phyloP scores from a whole-genome alignment of 2,113 vertebrate genomes.

The Corydoras maculifer region DNA sequence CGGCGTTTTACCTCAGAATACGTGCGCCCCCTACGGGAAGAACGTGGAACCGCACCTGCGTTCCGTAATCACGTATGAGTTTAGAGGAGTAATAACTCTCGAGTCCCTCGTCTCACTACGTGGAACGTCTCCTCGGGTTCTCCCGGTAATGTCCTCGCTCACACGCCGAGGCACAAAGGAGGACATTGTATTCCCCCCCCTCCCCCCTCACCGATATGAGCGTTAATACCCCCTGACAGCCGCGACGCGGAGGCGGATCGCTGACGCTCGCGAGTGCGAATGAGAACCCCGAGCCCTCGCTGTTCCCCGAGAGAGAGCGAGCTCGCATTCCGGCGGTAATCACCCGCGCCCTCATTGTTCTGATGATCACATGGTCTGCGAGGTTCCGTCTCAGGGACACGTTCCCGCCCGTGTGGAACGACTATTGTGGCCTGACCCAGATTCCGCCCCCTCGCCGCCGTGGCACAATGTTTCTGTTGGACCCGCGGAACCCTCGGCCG shows the following conservation, averaged over 20 bases:
- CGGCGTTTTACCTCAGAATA: no score
- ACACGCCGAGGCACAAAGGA: slow-evolving; percentile 69
- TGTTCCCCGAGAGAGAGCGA: no score
- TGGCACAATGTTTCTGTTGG: slow-evolving; percentile 51
- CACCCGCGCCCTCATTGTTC: background rate
- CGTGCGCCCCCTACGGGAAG: no score
- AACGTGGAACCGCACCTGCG: no score
- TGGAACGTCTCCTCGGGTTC: no score
- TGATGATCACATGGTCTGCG: slow-evolving; percentile 10
- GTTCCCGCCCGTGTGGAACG: slow-evolving; percentile 31
- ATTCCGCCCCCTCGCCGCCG: slow-evolving; percentile 59
- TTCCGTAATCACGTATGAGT: no score
- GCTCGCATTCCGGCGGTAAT: no score
- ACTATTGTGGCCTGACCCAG: slow-evolving; percentile 63
- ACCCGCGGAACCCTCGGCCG: background rate
- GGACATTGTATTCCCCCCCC: slow-evolving; percentile 64
- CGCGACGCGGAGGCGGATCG: slow-evolving; percentile 60
- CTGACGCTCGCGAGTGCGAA: background rate
- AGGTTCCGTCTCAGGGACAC: slow-evolving; percentile 44
- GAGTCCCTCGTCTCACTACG: no score
- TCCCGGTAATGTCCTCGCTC: slow-evolving; percentile 51
- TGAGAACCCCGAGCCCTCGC: background rate
- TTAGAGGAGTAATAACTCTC: no score
- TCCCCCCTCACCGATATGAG: slow-evolving; percentile 56
- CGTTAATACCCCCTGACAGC: slow-evolving; percentile 71